Conservation (phyloP, 64 coral and sea anemone genomes). For the Pachyseris speciosa region DNA sequence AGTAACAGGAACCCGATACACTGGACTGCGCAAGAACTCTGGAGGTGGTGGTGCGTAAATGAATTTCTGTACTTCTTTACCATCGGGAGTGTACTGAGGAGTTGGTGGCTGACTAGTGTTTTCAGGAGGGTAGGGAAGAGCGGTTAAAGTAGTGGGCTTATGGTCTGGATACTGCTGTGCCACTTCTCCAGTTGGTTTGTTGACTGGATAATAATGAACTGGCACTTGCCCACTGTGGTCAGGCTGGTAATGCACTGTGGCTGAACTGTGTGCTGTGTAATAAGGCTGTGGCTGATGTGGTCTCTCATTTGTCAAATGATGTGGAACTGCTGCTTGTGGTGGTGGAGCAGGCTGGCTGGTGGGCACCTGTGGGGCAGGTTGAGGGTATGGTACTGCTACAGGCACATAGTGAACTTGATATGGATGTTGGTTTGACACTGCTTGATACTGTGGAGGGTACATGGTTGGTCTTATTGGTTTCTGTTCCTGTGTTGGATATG, state of each 20-base stretch:
- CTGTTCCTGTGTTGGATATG: conserved; percentile 6
- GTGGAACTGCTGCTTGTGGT: not conserved
- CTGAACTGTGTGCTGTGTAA: conserved; percentile 19
- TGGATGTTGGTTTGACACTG: conserved; percentile 6
- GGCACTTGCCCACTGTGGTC: not conserved
- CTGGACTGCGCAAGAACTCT: conserved; percentile 68
- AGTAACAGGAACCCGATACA: conserved; percentile 65
- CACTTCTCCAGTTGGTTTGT: conserved; percentile 4
- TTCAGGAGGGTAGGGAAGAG: conserved; percentile 50
- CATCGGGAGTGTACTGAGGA: conserved; percentile 61
- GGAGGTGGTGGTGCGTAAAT: conserved; percentile 59
- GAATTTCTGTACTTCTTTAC: conserved; percentile 45
- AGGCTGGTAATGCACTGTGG: conserved; percentile 28
- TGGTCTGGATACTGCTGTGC: conserved; percentile 31
- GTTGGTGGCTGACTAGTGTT: conserved; percentile 54
- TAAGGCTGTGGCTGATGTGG: conserved; percentile 52
- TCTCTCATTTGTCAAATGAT: conserved; percentile 14
- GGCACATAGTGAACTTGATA: conserved; percentile 17
- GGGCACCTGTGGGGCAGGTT: not conserved
- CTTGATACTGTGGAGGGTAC: conserved; percentile 50
- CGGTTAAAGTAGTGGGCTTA: conserved; percentile 21
- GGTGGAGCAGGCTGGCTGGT: conserved; percentile 18
- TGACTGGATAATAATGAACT: conserved; percentile 40
- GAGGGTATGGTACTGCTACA: conserved; percentile 22
- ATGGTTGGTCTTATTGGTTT: conserved; percentile 6